Conservation (phyloP, 2,797 vertebrate genomes). For the Chrysolophus pictus region DNA sequence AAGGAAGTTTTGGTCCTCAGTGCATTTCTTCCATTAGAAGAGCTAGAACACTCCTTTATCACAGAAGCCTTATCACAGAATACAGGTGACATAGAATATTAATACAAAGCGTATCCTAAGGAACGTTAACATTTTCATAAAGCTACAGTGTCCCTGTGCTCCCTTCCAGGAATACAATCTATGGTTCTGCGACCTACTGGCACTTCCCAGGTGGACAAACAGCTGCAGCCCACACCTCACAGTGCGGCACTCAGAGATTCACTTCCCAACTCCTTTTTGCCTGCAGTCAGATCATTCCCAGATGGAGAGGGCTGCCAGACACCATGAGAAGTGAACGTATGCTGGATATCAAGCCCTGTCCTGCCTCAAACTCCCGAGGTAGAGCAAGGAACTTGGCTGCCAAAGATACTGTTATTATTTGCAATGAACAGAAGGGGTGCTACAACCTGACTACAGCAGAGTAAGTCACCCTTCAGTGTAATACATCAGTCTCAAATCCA, state of each 20-base stretch:
- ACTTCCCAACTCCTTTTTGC: not conserved
- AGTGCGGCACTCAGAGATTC: not conserved
- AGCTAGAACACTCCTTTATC: not conserved
- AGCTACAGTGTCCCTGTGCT: not conserved
- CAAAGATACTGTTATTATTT: not conserved
- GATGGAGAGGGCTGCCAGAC: not conserved
- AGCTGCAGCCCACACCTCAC: not conserved
- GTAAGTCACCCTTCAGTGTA: not conserved
- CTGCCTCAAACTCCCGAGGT: not conserved
- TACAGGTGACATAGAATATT: not conserved
- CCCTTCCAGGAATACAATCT: not conserved
- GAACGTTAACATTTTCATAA: not conserved
- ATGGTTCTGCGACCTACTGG: not conserved
- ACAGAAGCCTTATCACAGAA: slow-evolving; percentile 24
- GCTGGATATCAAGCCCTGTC: fast-evolving
- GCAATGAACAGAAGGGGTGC: not conserved
- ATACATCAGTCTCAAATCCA: not conserved
- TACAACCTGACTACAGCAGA: not conserved
- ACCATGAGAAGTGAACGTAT: not conserved
- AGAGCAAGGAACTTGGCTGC: not conserved
- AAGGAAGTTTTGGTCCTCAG: not conserved
- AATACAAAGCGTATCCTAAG: not conserved
- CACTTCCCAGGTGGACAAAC: too few species aligned
- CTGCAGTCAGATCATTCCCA: not conserved
- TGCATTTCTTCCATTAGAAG: not conserved